A percentile compares a stretch with the other conserved stretches of the same genome.
These are phyloP conservation scores for Fukomys damarensis DNA, from an alignment of 2,113 vertebrate genomes.

Conservation along the genomic window DNA sequence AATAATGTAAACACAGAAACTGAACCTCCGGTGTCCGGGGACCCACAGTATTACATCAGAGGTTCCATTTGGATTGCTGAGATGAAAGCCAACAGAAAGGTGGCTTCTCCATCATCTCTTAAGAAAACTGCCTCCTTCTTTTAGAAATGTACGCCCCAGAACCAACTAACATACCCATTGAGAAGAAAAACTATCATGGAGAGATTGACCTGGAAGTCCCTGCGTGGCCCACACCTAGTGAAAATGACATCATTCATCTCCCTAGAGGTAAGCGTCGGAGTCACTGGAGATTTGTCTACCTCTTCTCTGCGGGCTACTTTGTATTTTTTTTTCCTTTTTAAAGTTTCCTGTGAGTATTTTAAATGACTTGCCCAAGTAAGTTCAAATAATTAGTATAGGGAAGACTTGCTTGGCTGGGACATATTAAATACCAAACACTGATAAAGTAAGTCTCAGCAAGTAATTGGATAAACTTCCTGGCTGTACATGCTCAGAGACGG, in stretches of 20 bases:
- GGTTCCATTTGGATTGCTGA: neutral
- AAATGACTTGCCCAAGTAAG: neutral
- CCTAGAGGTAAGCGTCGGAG: slow-evolving; percentile 88
- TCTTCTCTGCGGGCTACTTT: neutral
- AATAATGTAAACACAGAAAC: neutral
- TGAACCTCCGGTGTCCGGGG: neutral
- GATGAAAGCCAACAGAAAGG: neutral
- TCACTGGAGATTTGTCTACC: neutral
- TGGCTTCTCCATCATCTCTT: slow-evolving; percentile 22
- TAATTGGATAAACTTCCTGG: neutral
- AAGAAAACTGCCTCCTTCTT: slow-evolving; percentile 64
- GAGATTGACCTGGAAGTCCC: slow-evolving; percentile 85
- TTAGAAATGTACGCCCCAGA: slow-evolving; percentile 92
- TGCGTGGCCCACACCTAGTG: slow-evolving; percentile 90
- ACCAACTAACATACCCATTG: slow-evolving; percentile 93
- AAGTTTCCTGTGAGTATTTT: neutral
- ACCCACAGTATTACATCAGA: neutral
- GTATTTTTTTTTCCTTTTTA: neutral
- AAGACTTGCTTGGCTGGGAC: neutral
- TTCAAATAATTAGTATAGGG: neutral
- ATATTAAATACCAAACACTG: neutral
- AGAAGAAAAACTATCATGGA: slow-evolving; percentile 91
- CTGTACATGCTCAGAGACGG: neutral
- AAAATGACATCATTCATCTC: slow-evolving; percentile 91
- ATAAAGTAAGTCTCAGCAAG: neutral